Percentiles rank a stretch among this genome's conserved stretches.
These are phyloP conservation scores for Sepioteuthis lessoniana DNA, from an alignment of 2,888 invertebrate genomes.

Conservation along the genomic window DNA sequence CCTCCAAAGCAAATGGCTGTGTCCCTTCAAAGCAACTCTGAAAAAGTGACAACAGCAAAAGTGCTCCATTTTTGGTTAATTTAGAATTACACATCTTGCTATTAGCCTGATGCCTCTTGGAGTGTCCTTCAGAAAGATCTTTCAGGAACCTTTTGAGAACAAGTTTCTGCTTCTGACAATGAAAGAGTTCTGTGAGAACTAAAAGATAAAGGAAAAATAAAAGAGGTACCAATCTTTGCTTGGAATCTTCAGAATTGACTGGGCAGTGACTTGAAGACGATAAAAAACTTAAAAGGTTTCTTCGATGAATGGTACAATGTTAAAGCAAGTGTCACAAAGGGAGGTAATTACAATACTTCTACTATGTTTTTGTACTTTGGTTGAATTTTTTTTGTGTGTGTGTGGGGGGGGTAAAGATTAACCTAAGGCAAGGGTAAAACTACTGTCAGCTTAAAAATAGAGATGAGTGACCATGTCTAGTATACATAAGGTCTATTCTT, in stretches of 20 bases:
- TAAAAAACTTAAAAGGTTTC: neutral
- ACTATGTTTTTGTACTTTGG: neutral
- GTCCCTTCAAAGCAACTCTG: neutral
- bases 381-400: too few relatives aligned
- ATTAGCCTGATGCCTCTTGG: neutral
- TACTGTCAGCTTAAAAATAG: too few relatives aligned
- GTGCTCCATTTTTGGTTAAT: neutral
- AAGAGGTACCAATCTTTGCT: neutral
- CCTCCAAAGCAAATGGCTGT: neutral
- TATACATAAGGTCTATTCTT: too few relatives aligned
- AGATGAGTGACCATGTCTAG: too few relatives aligned
- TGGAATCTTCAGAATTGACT: too few relatives aligned
- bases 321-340: neutral
- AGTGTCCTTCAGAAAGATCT: neutral
- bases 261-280: neutral
- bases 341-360: neutral
- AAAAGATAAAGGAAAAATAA: neutral
- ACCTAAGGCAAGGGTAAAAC: too few relatives aligned
- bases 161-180: neutral
- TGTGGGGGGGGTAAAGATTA: too few relatives aligned
- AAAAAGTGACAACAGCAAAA: constrained; percentile 8
- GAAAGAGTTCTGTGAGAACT: neutral
- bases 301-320: too few relatives aligned
- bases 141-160: constrained; percentile 23
- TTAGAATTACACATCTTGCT: neutral